phyloP scores from a whole-genome alignment of 1,140 invertebrate species.

The Sarcophaga peregrina region DNA sequence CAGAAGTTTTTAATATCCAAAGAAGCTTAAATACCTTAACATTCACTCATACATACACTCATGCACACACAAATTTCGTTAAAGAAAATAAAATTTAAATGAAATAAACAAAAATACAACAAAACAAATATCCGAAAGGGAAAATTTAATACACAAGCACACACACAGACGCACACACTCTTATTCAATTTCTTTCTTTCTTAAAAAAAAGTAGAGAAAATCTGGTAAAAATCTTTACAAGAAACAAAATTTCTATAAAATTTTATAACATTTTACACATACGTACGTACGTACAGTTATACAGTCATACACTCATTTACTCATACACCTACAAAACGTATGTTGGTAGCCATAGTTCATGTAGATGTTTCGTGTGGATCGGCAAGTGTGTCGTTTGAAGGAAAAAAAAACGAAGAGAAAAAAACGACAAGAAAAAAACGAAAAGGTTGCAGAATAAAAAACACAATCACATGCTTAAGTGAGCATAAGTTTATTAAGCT shows the following conservation, averaged over 20 bases:
- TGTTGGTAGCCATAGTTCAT: background rate
- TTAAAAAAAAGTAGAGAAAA: background rate
- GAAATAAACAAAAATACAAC: no score
- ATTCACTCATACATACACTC: no score
- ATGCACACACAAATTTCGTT: no score
- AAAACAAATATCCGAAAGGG: no score
- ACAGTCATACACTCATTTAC: background rate
- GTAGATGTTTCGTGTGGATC: no score
- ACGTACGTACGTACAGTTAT: background rate
- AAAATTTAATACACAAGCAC: background rate
- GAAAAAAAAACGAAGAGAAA: no score
- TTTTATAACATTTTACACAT: background rate
- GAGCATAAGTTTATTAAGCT: constrained; percentile 58
- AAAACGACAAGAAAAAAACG: no score
- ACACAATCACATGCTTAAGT: constrained; percentile 65
- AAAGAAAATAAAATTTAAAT: no score
- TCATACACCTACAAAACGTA: background rate
- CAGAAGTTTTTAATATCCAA: no score
- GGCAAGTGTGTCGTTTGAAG: no score
- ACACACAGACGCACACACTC: background rate
- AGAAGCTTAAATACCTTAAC: no score
- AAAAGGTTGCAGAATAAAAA: constrained; percentile 28
- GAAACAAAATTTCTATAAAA: constrained; percentile 11
- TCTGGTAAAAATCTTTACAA: background rate
- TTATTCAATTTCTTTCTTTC: no score